Percentiles rank a stretch among this genome's conserved stretches.
Conservation (phyloP, 2,888 invertebrate genomes). For the Tricholauxania praeusta region DNA sequence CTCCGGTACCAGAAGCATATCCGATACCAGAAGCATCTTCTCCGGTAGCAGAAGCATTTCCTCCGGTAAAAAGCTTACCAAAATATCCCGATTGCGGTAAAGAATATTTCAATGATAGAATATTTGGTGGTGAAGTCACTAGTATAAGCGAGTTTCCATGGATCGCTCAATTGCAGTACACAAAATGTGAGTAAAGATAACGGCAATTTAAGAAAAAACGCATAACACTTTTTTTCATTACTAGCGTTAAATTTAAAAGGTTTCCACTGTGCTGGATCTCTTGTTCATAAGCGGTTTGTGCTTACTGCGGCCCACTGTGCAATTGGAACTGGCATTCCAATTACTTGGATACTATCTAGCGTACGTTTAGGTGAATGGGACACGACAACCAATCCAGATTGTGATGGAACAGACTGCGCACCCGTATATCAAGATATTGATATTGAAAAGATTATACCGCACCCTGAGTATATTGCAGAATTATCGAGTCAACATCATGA, state of each 20-base stretch:
- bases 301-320: conserved; percentile 80
- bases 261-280: conserved; percentile 77
- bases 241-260: conserved; percentile 60
- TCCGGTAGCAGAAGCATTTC: too few species aligned
- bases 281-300: conserved; percentile 72
- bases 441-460: conserved; percentile 73
- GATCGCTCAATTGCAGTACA: conserved; percentile 17
- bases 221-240: not conserved
- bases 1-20: too few species aligned
- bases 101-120: not conserved
- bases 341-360: conserved; percentile 69
- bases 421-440: conserved; percentile 71
- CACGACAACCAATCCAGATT: conserved; percentile 71
- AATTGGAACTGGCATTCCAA: conserved; percentile 73
- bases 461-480: conserved; percentile 72
- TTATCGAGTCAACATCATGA: conserved; percentile 74
- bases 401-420: conserved; percentile 71
- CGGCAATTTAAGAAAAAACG: conserved; percentile 43
- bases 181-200: not conserved
- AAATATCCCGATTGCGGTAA: conserved; percentile 50
- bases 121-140: not conserved
- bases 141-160: not conserved
- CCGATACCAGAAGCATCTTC: too few species aligned
- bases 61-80: conserved; percentile 38
- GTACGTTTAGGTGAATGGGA: conserved; percentile 66